Conservation (phyloP, 2,113 vertebrate genomes). For the Psittacus erithacus region DNA sequence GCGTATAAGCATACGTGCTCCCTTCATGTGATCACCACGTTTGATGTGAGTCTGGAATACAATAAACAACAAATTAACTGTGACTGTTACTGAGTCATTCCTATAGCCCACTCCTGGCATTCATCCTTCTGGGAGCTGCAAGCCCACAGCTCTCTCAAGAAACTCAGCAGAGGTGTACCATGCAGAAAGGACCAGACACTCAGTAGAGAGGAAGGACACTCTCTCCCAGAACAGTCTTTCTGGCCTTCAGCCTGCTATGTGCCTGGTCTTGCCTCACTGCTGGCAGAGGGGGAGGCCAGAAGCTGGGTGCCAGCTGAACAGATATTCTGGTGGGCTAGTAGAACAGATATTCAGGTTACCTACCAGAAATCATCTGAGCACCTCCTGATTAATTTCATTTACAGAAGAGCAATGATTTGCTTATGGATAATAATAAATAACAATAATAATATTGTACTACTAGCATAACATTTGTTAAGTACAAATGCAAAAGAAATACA, state of each 20-base stretch:
- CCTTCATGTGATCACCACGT: slow-evolving; percentile 92
- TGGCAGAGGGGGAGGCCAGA: not conserved
- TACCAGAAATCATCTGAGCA: not conserved
- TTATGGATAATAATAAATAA: not conserved
- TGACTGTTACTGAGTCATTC: not conserved
- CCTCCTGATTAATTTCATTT: not conserved
- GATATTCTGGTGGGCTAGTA: not conserved
- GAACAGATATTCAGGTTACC: not conserved
- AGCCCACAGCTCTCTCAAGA: accelerated
- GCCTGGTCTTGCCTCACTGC: not conserved
- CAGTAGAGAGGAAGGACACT: not conserved
- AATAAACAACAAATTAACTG: not conserved
- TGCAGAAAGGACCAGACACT: not conserved
- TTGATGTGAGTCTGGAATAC: slow-evolving; percentile 89
- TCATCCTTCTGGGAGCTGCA: not conserved
- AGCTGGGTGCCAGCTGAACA: not conserved
- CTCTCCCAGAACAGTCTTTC: not conserved
- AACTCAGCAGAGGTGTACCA: not conserved
- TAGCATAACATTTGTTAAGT: not conserved
- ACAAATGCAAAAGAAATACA: not conserved
- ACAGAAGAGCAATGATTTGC: not conserved
- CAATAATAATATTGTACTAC: not conserved
- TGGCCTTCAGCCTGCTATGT: not conserved
- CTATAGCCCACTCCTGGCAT: not conserved
- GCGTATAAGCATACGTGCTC: slow-evolving; percentile 94